Evolutionary conservation across 2,797 vertebrate species (phyloP).

Genomic region (Antennarius maculatus): DNA sequence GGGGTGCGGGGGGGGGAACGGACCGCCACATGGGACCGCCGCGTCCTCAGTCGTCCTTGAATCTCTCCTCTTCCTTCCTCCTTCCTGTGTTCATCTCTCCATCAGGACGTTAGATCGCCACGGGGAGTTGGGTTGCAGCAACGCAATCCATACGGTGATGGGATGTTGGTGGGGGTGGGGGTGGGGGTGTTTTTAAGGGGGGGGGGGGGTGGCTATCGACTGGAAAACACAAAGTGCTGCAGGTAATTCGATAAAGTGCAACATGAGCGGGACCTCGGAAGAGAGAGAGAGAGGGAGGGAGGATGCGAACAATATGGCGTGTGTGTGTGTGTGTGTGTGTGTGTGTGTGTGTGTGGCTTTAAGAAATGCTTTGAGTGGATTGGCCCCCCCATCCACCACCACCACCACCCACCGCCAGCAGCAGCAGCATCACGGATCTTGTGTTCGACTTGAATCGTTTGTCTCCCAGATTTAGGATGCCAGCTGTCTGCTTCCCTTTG

Average conservation of each 20-base stretch:
- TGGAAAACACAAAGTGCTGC: slow-evolving; percentile 67
- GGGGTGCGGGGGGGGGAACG: slow-evolving; percentile 47
- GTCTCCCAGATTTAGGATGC: slow-evolving; percentile 70
- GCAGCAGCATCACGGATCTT: slow-evolving; percentile 50
- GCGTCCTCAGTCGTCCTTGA: slow-evolving; percentile 73
- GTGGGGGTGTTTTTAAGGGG: slow-evolving; percentile 23
- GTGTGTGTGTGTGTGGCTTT: slow-evolving; percentile 24
- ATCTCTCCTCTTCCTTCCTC: slow-evolving; percentile 43
- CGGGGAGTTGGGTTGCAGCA: slow-evolving; percentile 71
- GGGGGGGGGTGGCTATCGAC: slow-evolving; percentile 65
- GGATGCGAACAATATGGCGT: slow-evolving; percentile 29
- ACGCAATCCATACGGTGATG: slow-evolving; percentile 71
- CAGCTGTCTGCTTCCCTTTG: slow-evolving; percentile 74
- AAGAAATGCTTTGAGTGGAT: slow-evolving; percentile 45
- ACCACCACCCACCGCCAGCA: slow-evolving; percentile 31
- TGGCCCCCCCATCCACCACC: not conserved
- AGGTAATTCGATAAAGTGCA: slow-evolving; percentile 72
- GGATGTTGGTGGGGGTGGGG: slow-evolving; percentile 26
- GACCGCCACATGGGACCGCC: slow-evolving; percentile 62
- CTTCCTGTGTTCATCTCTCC: slow-evolving; percentile 26
- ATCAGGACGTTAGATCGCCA: slow-evolving; percentile 69
- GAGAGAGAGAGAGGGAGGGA: slow-evolving; percentile 34
- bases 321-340: too few relatives aligned
- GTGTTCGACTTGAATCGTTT: slow-evolving; percentile 62
- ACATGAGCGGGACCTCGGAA: slow-evolving; percentile 55